Evolutionary conservation across 2,113 vertebrate species (phyloP).

Genomic region (Stegostoma tigrinum): DNA sequence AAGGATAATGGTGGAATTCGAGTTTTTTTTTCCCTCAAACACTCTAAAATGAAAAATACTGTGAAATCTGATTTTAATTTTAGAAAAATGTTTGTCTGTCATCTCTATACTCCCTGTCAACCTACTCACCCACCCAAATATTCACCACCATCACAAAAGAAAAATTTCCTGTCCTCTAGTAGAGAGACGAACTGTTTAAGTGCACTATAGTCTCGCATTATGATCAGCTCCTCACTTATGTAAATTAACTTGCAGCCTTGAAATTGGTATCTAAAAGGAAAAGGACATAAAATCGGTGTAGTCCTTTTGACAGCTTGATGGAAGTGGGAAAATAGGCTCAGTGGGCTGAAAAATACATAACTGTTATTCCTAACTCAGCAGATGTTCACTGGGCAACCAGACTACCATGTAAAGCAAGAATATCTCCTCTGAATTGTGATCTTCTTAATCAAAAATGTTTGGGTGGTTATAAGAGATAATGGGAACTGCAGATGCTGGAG

Average conservation of each 20-base stretch:
- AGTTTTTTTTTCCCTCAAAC: conserved; percentile 46
- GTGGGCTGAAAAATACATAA: neutral
- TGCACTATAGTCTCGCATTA: too few relatives aligned
- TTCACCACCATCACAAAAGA: too few relatives aligned
- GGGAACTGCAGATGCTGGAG: too few relatives aligned
- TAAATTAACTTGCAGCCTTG: neutral
- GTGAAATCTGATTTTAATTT: neutral
- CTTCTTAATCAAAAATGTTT: neutral
- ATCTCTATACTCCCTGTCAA: accelerated
- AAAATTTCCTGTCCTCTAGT: neutral
- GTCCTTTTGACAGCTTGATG: neutral
- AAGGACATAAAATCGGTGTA: too few relatives aligned
- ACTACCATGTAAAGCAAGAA: neutral
- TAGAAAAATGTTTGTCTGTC: neutral
- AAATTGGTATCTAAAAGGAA: neutral
- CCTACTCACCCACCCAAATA: neutral
- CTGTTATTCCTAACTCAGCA: neutral
- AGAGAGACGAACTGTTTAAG: neutral
- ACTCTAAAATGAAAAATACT: conserved; percentile 14
- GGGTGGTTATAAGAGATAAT: neutral
- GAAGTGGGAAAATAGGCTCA: neutral
- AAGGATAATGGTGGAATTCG: conserved; percentile 65
- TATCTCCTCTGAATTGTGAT: neutral
- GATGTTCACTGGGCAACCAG: neutral
- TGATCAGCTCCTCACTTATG: neutral